phyloP scores from a whole-genome alignment of 2,113 vertebrate species.

The Pangasianodon hypophthalmus region DNA sequence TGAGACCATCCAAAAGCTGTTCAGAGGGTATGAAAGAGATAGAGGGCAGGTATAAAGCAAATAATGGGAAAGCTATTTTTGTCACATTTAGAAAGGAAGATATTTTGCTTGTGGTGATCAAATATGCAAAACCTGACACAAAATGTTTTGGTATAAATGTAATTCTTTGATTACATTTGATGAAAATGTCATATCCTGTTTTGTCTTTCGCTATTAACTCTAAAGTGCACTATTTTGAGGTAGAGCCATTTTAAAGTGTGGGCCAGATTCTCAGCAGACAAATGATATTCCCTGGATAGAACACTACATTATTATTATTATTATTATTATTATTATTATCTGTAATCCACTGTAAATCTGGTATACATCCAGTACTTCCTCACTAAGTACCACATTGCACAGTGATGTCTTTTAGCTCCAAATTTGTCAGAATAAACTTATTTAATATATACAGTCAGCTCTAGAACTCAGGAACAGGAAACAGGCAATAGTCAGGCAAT shows the following conservation, averaged over 20 bases:
- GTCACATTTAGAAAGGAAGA: background rate
- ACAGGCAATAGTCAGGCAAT: no score
- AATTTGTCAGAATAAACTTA: background rate
- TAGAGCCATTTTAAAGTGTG: background rate
- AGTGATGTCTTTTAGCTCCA: background rate
- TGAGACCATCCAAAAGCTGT: background rate
- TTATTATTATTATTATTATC: background rate
- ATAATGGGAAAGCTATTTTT: background rate
- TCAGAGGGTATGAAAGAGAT: background rate
- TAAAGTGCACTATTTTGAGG: background rate
- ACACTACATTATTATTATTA: background rate
- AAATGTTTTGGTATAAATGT: background rate
- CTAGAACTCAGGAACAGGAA: background rate
- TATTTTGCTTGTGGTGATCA: background rate
- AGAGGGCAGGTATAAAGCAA: background rate
- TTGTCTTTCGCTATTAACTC: background rate
- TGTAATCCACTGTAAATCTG: background rate
- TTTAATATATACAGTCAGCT: background rate
- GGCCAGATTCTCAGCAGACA: background rate
- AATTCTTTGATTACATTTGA: background rate
- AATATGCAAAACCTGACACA: background rate
- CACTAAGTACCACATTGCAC: background rate
- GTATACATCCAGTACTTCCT: background rate
- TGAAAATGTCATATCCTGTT: background rate
- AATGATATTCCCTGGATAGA: background rate